These are phyloP conservation scores for Dolichoris vasculosae DNA, from an alignment of 1,140 invertebrate genomes.

Conservation along the genomic window DNA sequence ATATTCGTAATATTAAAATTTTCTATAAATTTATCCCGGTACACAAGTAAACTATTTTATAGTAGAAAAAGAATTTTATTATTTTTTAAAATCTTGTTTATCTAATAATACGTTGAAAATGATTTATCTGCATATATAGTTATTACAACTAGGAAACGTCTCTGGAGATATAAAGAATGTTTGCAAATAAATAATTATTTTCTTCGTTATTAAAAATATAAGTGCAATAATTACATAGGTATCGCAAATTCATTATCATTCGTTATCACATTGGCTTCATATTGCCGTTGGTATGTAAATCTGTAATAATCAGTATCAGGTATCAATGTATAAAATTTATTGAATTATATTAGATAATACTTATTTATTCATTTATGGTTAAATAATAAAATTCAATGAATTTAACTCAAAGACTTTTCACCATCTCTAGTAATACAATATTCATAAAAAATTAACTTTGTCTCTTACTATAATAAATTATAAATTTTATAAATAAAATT, in stretches of 20 bases:
- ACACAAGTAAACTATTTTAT: too few species aligned
- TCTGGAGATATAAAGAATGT: constrained; percentile 47
- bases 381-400: neutral
- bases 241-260: constrained; percentile 41
- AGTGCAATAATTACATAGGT: constrained; percentile 34
- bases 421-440: neutral
- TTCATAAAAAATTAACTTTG: neutral
- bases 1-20: too few species aligned
- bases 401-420: constrained; percentile 4
- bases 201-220: constrained; percentile 23
- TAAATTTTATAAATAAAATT: neutral
- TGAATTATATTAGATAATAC: neutral
- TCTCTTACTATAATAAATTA: neutral
- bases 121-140: constrained; percentile 50
- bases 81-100: neutral
- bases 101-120: constrained; percentile 1
- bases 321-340: neutral
- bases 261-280: constrained; percentile 39
- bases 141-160: constrained; percentile 56
- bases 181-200: constrained; percentile 23
- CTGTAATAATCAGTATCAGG: constrained; percentile 18
- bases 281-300: constrained; percentile 42
- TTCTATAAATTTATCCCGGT: too few species aligned
- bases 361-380: too few species aligned
- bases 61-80: too few species aligned